Conservation (phyloP, 2,888 invertebrate species). For the Glyphotaelius pellucidus region DNA sequence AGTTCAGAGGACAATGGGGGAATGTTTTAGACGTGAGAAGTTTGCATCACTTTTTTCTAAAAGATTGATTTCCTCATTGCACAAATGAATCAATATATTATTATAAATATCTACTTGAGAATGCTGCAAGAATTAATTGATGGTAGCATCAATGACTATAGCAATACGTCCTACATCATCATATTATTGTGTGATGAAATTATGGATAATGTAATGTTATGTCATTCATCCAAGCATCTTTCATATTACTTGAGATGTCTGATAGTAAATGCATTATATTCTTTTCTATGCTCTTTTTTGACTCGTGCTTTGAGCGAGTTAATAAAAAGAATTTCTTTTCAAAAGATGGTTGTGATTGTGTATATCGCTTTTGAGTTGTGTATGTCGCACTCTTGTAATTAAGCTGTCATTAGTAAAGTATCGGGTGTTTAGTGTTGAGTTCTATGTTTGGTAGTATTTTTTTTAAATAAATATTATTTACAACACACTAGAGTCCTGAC, state of each 20-base stretch:
- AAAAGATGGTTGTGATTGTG: neutral
- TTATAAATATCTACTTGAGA: neutral
- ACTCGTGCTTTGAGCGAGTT: neutral
- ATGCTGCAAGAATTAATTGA: neutral
- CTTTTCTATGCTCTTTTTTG: neutral
- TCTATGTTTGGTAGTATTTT: no score
- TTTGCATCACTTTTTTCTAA: slow-evolving; percentile 7
- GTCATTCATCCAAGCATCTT: neutral
- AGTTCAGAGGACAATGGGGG: slow-evolving; percentile 27
- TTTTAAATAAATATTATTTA: no score
- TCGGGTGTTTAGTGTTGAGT: no score
- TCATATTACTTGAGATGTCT: neutral
- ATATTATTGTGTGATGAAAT: neutral
- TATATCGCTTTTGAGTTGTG: neutral
- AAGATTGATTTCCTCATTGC: slow-evolving; percentile 30
- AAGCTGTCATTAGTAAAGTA: no score
- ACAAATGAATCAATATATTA: neutral
- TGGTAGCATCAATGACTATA: neutral
- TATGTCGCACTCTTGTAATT: no score
- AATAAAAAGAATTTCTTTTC: no score
- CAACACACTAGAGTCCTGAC: no score
- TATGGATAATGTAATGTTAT: neutral
- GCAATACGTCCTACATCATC: neutral
- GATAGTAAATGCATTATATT: neutral
- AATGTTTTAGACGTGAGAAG: slow-evolving; percentile 27